These are phyloP conservation scores for Dasypus novemcinctus DNA, from an alignment of 2,113 vertebrate genomes.

Conservation along the genomic window DNA sequence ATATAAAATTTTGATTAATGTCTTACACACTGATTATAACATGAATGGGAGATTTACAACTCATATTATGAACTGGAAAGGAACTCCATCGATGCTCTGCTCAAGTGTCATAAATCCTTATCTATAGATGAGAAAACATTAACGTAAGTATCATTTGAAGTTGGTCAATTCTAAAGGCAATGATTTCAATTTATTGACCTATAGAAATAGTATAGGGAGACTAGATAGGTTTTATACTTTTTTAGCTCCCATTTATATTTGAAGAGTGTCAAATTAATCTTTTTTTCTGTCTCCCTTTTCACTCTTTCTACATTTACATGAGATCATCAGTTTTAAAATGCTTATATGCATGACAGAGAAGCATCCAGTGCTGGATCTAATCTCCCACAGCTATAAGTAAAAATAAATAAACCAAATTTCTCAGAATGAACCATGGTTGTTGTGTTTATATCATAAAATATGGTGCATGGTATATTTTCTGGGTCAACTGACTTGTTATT, in stretches of 20 bases:
- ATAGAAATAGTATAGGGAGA: neutral
- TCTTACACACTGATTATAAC: neutral
- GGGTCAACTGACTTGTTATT: neutral
- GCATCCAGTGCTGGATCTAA: neutral
- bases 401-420: neutral
- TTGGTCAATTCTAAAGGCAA: neutral
- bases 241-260: neutral
- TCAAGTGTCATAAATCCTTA: neutral
- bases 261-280: neutral
- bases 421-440: neutral
- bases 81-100: neutral
- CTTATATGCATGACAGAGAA: too few species aligned
- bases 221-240: too few species aligned
- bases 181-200: neutral
- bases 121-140: neutral
- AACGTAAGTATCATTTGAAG: neutral
- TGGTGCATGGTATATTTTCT: neutral
- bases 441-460: neutral
- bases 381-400: fast-evolving
- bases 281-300: neutral
- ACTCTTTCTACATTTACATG: neutral
- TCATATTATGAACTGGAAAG: neutral
- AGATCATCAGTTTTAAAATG: neutral
- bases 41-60: neutral
- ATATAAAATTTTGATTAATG: neutral